Evolutionary conservation across 2,888 invertebrate genomes (phyloP), one percentile per base, ranked within the genome.

Genomic region (Drosophila niveifrons): DNA sequence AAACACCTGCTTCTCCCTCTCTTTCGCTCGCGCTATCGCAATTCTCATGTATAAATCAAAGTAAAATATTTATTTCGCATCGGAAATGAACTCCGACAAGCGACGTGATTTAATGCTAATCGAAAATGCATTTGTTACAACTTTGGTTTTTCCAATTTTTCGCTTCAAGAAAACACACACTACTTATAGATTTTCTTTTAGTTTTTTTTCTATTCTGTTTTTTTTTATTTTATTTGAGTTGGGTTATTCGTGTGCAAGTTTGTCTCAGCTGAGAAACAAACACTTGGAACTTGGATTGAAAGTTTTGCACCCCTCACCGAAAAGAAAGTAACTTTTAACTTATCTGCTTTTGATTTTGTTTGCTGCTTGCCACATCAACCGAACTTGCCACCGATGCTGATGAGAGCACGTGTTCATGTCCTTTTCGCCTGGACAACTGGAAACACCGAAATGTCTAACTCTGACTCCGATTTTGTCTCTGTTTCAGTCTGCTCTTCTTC

Each of bases 41-140:
- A 47, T 23, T 23, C 23, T 23, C 23, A 31, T 43, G 67, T 57
- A 83, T 87, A 88, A 83, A 82, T 83, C 77, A 82, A 57, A 74
- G 76, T 69, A 73, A 79, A 68, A 79, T 75, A 82, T 83, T 79
- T 70, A 79, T 79, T 87, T 73, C 63, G 52, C 73, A 76, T 74
- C 77, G 88, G 80, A 79, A 83, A 87, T 87, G 80, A 71, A 74
- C 46, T 64, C 59, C 56, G 85, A 79, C 77, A 72, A 61, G 70
- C 82, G 70, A 70, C 70, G 80, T 85, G 88, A 82, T 88, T 83
- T 82, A 88, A 74, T 75, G 88, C 82, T 75, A 82, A 84, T 88
- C 88, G 82, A 75, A 84, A 88, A 80, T 84, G 88, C 83, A 88
- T 84, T 88, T 80, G 72, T 85, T 77, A 66, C 78, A 62, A 72